Evolutionary conservation across 2,888 invertebrate genomes (phyloP).

Genomic region (Schrankia costaestrigalis): DNA sequence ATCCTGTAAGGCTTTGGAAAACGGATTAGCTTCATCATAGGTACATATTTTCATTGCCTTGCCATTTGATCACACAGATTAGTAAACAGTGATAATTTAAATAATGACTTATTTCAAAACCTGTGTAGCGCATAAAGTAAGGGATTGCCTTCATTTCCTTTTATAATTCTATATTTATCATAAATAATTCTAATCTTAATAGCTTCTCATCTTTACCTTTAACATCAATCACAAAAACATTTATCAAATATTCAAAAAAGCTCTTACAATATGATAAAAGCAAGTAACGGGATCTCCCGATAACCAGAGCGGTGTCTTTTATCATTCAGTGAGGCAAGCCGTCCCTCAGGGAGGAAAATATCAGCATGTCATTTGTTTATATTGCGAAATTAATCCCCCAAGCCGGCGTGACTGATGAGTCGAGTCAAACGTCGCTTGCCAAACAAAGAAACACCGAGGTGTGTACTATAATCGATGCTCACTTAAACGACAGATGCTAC

Average conservation of each 20-base stretch:
- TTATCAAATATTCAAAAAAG: slow-evolving; percentile 51
- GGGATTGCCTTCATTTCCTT: no score
- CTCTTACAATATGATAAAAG: slow-evolving; percentile 50
- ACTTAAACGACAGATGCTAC: slow-evolving; percentile 79
- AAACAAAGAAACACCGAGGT: slow-evolving; percentile 74
- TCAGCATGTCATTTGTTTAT: slow-evolving; percentile 69
- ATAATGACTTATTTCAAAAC: no score
- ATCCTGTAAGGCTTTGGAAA: no score
- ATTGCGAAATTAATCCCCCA: slow-evolving; percentile 64
- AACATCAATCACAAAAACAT: slow-evolving; percentile 38
- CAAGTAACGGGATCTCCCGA: slow-evolving; percentile 34
- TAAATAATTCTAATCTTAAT: no score
- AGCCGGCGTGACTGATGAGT: slow-evolving; percentile 58
- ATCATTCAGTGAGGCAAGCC: slow-evolving; percentile 36
- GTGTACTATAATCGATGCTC: slow-evolving; percentile 76
- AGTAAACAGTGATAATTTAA: no score
- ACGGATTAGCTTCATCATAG: no score
- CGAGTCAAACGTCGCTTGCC: slow-evolving; percentile 64
- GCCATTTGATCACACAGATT: no score
- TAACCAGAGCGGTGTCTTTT: slow-evolving; percentile 46
- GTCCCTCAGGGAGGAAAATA: slow-evolving; percentile 47
- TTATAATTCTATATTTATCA: no score
- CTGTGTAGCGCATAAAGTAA: no score
- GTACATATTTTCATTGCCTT: no score
- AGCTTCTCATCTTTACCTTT: slow-evolving; percentile 12